Evolutionary conservation across 2,888 invertebrate genomes (phyloP).

Genomic region (Cinara cedri): DNA sequence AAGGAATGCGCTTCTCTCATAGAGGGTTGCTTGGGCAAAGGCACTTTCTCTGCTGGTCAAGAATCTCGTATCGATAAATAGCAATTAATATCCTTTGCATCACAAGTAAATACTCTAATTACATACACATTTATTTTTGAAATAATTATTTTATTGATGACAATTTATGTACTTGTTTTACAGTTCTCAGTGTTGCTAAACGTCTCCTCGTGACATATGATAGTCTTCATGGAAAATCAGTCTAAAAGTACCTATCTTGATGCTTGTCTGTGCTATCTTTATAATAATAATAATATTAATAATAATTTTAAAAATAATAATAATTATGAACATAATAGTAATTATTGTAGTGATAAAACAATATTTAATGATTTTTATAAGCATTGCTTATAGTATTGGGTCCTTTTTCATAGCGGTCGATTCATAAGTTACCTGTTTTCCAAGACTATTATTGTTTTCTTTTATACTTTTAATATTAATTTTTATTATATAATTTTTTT

Average conservation of each 20-base stretch:
- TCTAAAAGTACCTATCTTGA: slow-evolving; percentile 54
- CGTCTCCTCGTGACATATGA: slow-evolving; percentile 56
- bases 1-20: slow-evolving; percentile 56
- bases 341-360: slow-evolving; percentile 28
- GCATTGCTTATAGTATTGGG: slow-evolving; percentile 52
- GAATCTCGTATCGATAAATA: slow-evolving; percentile 58
- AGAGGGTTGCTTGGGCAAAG: slow-evolving; percentile 57
- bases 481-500: slow-evolving; percentile 26
- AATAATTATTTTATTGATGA: no score
- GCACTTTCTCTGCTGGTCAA: slow-evolving; percentile 43
- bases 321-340: slow-evolving; percentile 47
- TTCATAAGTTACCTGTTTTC: slow-evolving; percentile 52
- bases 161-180: slow-evolving; percentile 33
- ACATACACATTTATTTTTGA: background rate
- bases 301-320: slow-evolving; percentile 33
- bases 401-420: slow-evolving; percentile 31
- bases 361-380: slow-evolving; percentile 50
- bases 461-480: slow-evolving; percentile 47
- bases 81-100: slow-evolving; percentile 58
- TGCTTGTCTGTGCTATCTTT: slow-evolving; percentile 55
- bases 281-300: slow-evolving; percentile 41
- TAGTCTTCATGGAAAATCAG: slow-evolving; percentile 53
- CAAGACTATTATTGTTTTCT: slow-evolving; percentile 50
- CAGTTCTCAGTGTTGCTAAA: slow-evolving; percentile 55
- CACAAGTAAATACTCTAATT: slow-evolving; percentile 35